Conservation (phyloP, 2,113 vertebrate species). For the Numenius arquata region DNA sequence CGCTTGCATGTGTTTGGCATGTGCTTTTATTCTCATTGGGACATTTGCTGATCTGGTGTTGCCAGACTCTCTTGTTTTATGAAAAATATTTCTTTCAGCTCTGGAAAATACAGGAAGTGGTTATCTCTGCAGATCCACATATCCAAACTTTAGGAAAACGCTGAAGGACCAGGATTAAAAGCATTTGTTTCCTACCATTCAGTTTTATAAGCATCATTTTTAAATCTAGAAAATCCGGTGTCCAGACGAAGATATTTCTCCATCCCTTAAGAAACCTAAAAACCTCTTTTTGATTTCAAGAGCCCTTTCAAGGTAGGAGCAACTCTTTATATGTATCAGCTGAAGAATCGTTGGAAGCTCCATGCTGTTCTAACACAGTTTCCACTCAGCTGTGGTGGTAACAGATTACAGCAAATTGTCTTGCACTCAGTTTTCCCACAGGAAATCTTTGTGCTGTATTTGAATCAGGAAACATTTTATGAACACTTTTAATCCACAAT, state of each 20-base stretch:
- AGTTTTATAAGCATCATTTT: neutral
- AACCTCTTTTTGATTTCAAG: neutral
- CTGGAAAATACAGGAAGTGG: neutral
- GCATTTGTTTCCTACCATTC: neutral
- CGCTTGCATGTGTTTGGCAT: neutral
- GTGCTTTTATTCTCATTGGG: neutral
- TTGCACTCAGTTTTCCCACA: neutral
- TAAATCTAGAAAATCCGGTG: neutral
- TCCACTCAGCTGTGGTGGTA: neutral
- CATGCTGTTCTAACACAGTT: neutral
- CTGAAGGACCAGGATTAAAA: neutral
- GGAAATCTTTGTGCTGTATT: neutral
- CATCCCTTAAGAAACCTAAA: neutral
- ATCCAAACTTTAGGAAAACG: neutral
- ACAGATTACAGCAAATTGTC: neutral
- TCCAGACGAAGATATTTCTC: neutral
- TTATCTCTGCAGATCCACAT: neutral
- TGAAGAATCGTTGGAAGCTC: neutral
- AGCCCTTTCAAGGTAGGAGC: neutral
- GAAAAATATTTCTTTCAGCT: neutral
- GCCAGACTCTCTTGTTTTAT: neutral
- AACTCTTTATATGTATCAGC: neutral
- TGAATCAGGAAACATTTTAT: neutral
- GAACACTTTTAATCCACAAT: neutral
- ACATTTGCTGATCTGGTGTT: neutral